Conservation (phyloP, 2,113 vertebrate species). For the Haemorhous mexicanus region DNA sequence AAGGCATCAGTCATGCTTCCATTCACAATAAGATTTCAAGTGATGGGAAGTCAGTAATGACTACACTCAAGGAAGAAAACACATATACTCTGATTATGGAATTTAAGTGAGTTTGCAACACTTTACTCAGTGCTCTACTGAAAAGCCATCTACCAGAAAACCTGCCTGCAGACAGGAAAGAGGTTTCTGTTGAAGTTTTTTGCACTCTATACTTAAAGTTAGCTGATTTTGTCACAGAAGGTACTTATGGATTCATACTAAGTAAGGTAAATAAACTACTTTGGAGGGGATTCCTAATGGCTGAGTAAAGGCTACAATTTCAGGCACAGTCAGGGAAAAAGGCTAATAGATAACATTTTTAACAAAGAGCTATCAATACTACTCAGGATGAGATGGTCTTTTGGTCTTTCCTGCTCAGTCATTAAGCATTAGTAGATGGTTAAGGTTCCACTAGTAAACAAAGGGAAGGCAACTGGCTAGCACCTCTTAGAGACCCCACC, state of each 20-base stretch:
- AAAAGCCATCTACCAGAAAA: neutral
- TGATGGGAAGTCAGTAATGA: neutral
- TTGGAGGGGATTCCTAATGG: neutral
- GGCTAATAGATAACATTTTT: neutral
- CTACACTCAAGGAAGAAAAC: neutral
- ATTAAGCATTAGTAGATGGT: neutral
- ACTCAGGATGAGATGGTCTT: neutral
- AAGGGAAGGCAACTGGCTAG: neutral
- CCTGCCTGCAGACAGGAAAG: neutral
- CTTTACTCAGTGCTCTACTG: neutral
- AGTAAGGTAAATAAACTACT: neutral
- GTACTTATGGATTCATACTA: neutral
- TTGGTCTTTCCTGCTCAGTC: neutral
- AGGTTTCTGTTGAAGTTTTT: neutral
- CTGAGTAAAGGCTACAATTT: neutral
- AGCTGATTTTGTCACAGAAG: neutral
- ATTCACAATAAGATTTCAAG: neutral
- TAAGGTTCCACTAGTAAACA: neutral
- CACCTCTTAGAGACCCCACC: neutral
- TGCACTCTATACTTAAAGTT: neutral
- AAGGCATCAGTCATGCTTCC: neutral
- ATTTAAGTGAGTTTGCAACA: neutral
- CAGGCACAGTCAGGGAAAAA: neutral
- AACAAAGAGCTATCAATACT: neutral
- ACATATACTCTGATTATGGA: neutral